Evolutionary conservation across 2,888 invertebrate genomes (phyloP).

Genomic region (Pardosa pseudoannulata): DNA sequence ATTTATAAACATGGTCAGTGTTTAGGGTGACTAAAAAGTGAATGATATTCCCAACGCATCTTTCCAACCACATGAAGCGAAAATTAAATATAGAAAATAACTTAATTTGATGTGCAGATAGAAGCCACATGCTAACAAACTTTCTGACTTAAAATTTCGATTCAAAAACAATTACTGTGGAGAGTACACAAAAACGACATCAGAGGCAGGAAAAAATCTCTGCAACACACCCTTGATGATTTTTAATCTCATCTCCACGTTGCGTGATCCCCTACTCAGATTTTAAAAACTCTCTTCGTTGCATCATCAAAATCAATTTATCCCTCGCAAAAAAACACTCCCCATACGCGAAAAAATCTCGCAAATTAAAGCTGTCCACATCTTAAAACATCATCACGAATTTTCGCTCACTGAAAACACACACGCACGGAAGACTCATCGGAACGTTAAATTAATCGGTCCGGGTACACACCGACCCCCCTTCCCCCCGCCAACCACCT

Average conservation of each 20-base stretch:
- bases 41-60: too few relatives aligned
- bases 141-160: too few relatives aligned
- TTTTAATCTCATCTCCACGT: not conserved
- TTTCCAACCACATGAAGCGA: too few relatives aligned
- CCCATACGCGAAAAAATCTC: not conserved
- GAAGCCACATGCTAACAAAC: too few relatives aligned
- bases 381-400: constrained; percentile 13
- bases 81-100: too few relatives aligned
- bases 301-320: constrained; percentile 14
- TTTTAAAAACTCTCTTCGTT: not conserved
- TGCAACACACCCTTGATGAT: not conserved
- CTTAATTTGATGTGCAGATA: too few relatives aligned
- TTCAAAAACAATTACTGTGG: not conserved
- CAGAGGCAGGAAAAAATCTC: too few relatives aligned
- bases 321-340: not conserved
- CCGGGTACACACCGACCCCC: constrained; percentile 21
- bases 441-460: constrained; percentile 70
- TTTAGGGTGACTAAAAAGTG: too few relatives aligned
- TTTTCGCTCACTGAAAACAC: not conserved
- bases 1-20: too few relatives aligned
- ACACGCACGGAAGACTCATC: constrained; percentile 13
- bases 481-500: too few relatives aligned
- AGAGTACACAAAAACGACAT: too few relatives aligned
- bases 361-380: constrained; percentile 17
- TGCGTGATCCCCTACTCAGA: not conserved